Conservation (phyloP, 2,113 vertebrate species). For the Carassius carassius region DNA sequence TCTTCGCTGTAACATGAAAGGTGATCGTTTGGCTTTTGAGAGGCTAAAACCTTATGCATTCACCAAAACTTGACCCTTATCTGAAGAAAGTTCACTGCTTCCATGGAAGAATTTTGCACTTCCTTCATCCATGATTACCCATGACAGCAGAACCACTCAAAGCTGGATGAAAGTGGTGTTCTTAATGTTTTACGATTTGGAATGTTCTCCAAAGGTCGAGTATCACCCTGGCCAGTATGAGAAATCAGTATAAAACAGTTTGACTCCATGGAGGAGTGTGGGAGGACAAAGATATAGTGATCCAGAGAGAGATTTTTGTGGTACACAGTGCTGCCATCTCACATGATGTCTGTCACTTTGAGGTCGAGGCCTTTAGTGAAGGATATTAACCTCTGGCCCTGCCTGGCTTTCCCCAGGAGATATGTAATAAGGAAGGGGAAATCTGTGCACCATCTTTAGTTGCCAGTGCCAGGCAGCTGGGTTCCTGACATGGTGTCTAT, state of each 20-base stretch:
- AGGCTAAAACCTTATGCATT: not conserved
- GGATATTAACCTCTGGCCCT: conserved; percentile 48
- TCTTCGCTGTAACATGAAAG: not conserved
- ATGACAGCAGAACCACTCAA: not conserved
- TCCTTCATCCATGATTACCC: not conserved
- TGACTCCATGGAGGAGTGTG: not conserved
- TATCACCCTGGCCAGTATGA: not conserved
- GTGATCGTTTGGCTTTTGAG: conserved; percentile 5
- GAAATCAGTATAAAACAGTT: not conserved
- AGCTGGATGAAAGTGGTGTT: not conserved
- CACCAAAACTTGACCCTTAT: not conserved
- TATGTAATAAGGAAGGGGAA: conserved; percentile 53
- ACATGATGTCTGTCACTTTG: conserved; percentile 29
- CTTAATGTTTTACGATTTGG: not conserved
- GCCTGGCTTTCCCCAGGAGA: conserved; percentile 49
- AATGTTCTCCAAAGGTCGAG: conserved; percentile 2
- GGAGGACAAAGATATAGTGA: not conserved
- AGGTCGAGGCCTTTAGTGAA: conserved; percentile 46
- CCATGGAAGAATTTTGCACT: not conserved
- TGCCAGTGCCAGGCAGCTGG: conserved; percentile 44
- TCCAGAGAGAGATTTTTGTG: not conserved
- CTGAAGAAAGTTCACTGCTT: not conserved
- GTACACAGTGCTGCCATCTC: conserved; percentile 30
- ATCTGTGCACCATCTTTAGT: conserved; percentile 50
- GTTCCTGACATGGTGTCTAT: conserved; percentile 28